Base-by-base conservation (phyloP, 2,113 vertebrate species). In the Saccopteryx leptura region DNA sequence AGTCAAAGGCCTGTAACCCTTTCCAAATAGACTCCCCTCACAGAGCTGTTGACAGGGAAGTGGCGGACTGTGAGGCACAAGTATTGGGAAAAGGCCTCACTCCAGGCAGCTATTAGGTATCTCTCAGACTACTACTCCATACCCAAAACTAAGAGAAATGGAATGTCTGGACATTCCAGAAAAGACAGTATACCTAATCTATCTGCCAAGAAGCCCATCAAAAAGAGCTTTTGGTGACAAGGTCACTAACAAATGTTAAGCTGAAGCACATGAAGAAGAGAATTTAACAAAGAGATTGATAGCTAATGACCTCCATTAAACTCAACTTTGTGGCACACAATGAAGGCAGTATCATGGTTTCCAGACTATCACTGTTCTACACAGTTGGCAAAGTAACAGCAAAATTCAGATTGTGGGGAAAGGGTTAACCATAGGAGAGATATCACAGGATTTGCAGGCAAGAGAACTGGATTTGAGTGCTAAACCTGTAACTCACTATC, bases 371-470 rank as follows among this genome's bases (percentile, higher is more conserved):
- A 26, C 4, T 74, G 28, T 89, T 94, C 94, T 71, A 21, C 28
- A 8, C 61, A 21, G 85, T 95, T 96, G 76, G 84, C 92, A 96
- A 39, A 68, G 93, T 66, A 96, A 96, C 87, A 69, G 54, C 71
- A 65, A 96, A 95, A 18, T 89, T 92, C 69, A 75, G 74, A 46
- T 58, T 39, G 13, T 52, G 74, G 61, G 72, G 61, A 93, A 58
- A 9, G 10, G 24, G 1, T 39, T 96, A n/a, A 33, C 50, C 50
- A 28, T 3, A 50, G 21, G 46, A 24, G 63, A 58, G 82, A 85
- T 33, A 56, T 56, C 60, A 58, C 52, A 61, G 28, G 8, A 61
- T 85, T 75, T 81, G 93, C 66, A 96, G 66, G 69, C 52, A 48
- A 28, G 14, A 89, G 69, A 87, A 71, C 60, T 87, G 48, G 61